Conservation (phyloP, 1,140 invertebrate species). For the Zaprionus inermis region DNA sequence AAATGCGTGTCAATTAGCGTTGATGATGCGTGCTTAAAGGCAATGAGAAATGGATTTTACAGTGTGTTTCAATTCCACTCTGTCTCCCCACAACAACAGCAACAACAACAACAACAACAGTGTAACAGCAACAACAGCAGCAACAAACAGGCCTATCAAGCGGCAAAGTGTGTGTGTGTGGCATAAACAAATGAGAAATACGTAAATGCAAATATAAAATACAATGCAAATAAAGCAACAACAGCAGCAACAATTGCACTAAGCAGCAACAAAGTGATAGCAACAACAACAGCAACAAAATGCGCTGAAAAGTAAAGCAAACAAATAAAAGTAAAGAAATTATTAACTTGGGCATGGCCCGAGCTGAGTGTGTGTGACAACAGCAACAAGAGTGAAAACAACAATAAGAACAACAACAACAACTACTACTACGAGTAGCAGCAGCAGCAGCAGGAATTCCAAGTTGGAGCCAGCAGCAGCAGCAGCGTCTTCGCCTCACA, state of each 20-base stretch:
- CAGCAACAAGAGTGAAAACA: slow-evolving; percentile 28
- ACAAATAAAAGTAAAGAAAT: slow-evolving; percentile 34
- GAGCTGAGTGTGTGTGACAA: slow-evolving; percentile 41
- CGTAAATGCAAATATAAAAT: slow-evolving; percentile 19
- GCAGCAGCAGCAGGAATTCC: slow-evolving; percentile 4
- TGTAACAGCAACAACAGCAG: slow-evolving; percentile 30
- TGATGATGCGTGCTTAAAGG: slow-evolving; percentile 73
- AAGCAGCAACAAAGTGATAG: slow-evolving; percentile 13
- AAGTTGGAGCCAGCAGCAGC: slow-evolving; percentile 24
- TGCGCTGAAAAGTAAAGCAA: slow-evolving; percentile 35
- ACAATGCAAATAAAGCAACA: slow-evolving; percentile 18
- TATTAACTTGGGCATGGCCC: slow-evolving; percentile 56
- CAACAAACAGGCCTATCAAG: slow-evolving; percentile 19
- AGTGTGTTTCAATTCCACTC: slow-evolving; percentile 73
- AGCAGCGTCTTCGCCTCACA: slow-evolving; percentile 42
- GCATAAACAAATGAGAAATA: slow-evolving; percentile 43
- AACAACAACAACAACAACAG: slow-evolving; percentile 26
- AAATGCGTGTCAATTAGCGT: slow-evolving; percentile 79
- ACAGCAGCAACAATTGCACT: slow-evolving; percentile 49
- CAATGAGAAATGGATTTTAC: slow-evolving; percentile 73
- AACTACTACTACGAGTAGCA: slow-evolving; percentile 26
- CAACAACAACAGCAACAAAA: slow-evolving; percentile 48
- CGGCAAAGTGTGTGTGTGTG: slow-evolving; percentile 47
- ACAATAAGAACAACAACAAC: slow-evolving; percentile 38
- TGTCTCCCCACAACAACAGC: slow-evolving; percentile 61